These are phyloP conservation scores for Eclectus roratus DNA, from an alignment of 2,113 vertebrate species.

Conservation along the genomic window DNA sequence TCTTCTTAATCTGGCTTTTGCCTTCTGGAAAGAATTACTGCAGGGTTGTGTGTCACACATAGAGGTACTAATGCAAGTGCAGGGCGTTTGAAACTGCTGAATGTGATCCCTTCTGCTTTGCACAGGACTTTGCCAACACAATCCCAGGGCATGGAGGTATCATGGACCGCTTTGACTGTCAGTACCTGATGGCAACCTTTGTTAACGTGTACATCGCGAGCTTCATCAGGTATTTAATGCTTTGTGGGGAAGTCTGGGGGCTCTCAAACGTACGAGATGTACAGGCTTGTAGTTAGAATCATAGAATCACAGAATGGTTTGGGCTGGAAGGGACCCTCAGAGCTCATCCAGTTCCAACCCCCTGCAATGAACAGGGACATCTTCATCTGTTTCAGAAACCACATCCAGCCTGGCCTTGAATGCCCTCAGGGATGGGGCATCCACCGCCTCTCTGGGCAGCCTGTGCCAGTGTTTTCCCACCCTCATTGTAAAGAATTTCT, in stretches of 20 bases:
- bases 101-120: neutral
- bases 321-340: neutral
- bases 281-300: neutral
- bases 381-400: neutral
- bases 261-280: rapidly evolving
- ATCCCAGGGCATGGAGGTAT: constrained; percentile 97
- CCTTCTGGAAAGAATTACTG: neutral
- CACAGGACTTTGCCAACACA: constrained; percentile 96
- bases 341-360: neutral
- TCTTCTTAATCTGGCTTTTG: neutral
- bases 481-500: neutral
- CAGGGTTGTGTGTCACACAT: rapidly evolving
- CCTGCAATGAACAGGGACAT: neutral
- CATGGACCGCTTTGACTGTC: constrained; percentile 99
- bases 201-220: constrained; percentile 99
- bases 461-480: neutral
- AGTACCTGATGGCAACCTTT: constrained; percentile 99
- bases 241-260: neutral
- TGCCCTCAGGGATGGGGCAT: neutral
- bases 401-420: neutral
- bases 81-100: neutral
- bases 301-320: neutral
- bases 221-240: constrained; percentile 88
- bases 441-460: neutral
- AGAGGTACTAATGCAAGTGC: rapidly evolving